Conservation (phyloP, 2,888 invertebrate genomes). For the Melipona beecheii region DNA sequence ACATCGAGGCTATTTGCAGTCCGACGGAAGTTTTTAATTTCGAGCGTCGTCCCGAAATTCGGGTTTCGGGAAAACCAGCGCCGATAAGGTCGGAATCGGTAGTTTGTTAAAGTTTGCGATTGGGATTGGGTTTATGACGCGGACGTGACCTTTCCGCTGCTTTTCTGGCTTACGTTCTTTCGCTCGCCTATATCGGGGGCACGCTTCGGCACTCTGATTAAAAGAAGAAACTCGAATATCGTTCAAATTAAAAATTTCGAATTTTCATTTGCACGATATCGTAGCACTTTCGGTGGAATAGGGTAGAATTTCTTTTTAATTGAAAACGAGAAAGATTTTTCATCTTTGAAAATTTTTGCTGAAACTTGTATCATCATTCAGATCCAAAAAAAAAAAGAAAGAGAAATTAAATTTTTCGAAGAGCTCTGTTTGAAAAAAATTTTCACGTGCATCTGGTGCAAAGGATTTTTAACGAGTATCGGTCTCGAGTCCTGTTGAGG, state of each 20-base stretch:
- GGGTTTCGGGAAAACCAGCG: neutral
- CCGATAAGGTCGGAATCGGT: neutral
- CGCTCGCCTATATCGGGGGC: neutral
- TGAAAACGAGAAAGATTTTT: no score
- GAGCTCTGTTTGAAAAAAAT: neutral
- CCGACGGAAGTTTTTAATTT: neutral
- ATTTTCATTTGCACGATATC: neutral
- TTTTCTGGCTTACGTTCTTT: neutral
- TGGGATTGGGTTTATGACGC: constrained; percentile 13
- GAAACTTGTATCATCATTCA: neutral
- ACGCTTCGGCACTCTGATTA: neutral
- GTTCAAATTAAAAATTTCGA: neutral
- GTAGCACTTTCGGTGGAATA: neutral
- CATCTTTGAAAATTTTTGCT: no score
- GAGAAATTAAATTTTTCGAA: neutral
- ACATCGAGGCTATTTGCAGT: no score
- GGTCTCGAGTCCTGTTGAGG: neutral
- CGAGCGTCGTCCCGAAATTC: neutral
- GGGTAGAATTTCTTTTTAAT: neutral
- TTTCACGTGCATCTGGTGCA: no score
- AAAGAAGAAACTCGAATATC: neutral
- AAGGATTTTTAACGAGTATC: neutral
- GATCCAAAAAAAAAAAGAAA: neutral
- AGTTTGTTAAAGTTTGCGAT: constrained; percentile 28
- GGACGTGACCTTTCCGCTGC: constrained; percentile 12